These are phyloP conservation scores for Chymomyza amoena DNA, from an alignment of 2,888 invertebrate species.

Conservation along the genomic window DNA sequence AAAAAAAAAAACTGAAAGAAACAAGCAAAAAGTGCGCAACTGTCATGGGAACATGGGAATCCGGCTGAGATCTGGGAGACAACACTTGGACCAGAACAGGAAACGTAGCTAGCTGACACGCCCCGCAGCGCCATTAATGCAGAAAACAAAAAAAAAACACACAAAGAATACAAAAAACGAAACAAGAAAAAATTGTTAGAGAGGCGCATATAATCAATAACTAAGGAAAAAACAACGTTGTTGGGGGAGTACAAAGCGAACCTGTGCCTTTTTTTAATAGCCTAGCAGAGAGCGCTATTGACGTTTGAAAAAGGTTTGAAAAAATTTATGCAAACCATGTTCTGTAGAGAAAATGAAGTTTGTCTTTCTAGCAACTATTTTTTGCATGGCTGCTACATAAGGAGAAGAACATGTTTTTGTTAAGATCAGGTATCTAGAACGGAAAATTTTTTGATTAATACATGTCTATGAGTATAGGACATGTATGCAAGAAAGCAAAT, in stretches of 20 bases:
- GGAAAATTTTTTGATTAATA: too few species aligned
- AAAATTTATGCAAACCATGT: neutral
- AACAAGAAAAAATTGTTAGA: neutral
- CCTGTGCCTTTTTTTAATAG: neutral
- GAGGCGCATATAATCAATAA: constrained; percentile 44
- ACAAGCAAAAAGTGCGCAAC: constrained; percentile 42
- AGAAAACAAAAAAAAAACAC: neutral
- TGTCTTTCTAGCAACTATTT: too few species aligned
- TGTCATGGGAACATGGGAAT: constrained; percentile 32
- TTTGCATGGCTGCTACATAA: too few species aligned
- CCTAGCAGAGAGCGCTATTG: neutral
- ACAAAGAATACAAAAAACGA: neutral
- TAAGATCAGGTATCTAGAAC: too few species aligned
- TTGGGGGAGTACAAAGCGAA: neutral
- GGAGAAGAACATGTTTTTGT: too few species aligned
- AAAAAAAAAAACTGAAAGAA: constrained; percentile 5
- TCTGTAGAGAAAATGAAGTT: too few species aligned
- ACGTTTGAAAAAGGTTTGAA: neutral
- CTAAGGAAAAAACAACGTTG: constrained; percentile 10
- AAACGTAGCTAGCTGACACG: constrained; percentile 13
- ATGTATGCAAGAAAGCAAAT: too few species aligned
- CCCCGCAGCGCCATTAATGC: constrained; percentile 16
- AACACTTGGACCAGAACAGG: constrained; percentile 4
- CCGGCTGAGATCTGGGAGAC: constrained; percentile 14
- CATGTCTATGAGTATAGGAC: too few species aligned